Evolutionary conservation across 1,140 invertebrate genomes (phyloP).

Genomic region (Matsumurasca onukii): DNA sequence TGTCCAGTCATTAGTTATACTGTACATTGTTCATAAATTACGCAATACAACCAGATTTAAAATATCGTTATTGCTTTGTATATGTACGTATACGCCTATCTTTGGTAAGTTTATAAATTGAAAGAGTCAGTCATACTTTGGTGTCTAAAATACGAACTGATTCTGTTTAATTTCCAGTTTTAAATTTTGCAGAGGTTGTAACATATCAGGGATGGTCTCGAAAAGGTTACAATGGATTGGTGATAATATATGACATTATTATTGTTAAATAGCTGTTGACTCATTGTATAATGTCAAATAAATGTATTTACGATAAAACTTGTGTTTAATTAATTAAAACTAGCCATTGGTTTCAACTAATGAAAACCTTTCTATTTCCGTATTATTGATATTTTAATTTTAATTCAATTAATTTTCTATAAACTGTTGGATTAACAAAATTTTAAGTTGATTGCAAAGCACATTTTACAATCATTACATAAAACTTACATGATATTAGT

Average conservation of each 20-base stretch:
- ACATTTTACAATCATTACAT: too few relatives aligned
- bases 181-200: background rate
- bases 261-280: conserved; percentile 22
- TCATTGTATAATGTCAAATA: conserved; percentile 24
- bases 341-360: too few relatives aligned
- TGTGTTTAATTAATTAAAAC: background rate
- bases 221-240: background rate
- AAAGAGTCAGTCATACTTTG: background rate
- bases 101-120: background rate
- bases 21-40: too few relatives aligned
- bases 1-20: too few relatives aligned
- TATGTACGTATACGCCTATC: background rate
- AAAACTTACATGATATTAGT: too few relatives aligned
- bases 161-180: background rate
- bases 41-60: background rate
- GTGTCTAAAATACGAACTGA: background rate
- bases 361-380: too few relatives aligned
- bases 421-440: too few relatives aligned
- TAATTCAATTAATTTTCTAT: too few relatives aligned
- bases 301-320: conserved; percentile 21
- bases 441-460: too few relatives aligned
- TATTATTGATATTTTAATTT: too few relatives aligned
- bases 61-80: background rate
- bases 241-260: conserved; percentile 17
- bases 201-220: background rate